Base-by-base conservation (phyloP, 2,113 vertebrate species). In the Ictidomys tridecemlineatus region DNA sequence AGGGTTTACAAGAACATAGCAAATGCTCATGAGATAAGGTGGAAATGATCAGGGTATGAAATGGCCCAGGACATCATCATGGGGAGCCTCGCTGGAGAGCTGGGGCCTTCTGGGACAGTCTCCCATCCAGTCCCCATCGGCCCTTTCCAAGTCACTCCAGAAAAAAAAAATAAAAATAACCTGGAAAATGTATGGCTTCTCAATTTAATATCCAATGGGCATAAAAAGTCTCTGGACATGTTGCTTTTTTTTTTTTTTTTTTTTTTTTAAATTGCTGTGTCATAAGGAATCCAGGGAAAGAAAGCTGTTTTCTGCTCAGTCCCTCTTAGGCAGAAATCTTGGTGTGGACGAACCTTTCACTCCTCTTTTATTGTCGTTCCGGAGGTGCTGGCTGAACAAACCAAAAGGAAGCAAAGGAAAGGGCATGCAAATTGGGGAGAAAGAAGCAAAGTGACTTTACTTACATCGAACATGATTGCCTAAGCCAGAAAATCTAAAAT, bases 401-500 rank as follows among this genome's bases (percentile, higher is more conserved):
- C 22, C 30, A 39, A 28, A 53, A 56, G 34, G 20, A 30, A 73
- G 32, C 61, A 83, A 76, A 51, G 65, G 32, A 45, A 89, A 65
- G 48, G 22, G 12, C 22, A 48, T 20, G 48, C 20, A 14, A 6
- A n/a, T 34, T 51, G 77, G 20, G 61, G 86, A 94, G 45, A 65
- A 96, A 83, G 56, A 70, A 79, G 63, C 20, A 61, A 80, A 89
- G 94, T 91, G 79, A 56, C 28, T 87, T 89, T 85, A 76, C 53
- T 76, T 85, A 39, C 5, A 56, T 58, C 45, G 85, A 86, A 94
- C 76, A 83, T 61, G 80, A 94, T 65, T 82, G 70, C 65, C 87
- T 88, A 87, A 53, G 85, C 80, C 51, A 90, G 67, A 85, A 94
- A 92, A 94, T 53, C 79, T 95, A 83, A 74, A 94, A 88, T 87